A percentile compares a stretch with the other conserved stretches of the same genome.
These are phyloP conservation scores for Paracanthobrama guichenoti DNA, from an alignment of 2,113 vertebrate species.

Conservation along the genomic window DNA sequence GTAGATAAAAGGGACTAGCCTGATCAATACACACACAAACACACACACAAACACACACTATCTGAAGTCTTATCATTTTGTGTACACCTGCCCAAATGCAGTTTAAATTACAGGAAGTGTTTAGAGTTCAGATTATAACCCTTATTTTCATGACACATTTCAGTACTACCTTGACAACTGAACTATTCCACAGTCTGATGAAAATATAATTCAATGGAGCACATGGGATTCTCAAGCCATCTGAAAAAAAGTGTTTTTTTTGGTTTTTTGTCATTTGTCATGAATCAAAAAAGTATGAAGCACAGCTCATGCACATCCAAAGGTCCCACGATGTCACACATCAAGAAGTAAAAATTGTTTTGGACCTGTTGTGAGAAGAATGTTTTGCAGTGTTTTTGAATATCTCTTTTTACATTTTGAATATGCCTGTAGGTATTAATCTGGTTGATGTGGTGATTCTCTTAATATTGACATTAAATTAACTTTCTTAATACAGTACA, in stretches of 20 bases:
- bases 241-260: background rate
- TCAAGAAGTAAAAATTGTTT: background rate
- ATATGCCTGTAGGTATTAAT: background rate
- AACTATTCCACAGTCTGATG: background rate
- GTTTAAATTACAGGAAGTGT: background rate
- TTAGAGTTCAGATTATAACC: background rate
- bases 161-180: background rate
- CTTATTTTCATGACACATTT: background rate
- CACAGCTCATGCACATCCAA: constrained; percentile 2
- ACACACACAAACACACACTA: too few species aligned
- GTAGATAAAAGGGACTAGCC: too few species aligned
- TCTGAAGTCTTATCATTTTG: background rate
- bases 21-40: too few species aligned
- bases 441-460: background rate
- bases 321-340: constrained; percentile 8
- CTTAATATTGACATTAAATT: too few species aligned
- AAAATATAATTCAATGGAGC: background rate
- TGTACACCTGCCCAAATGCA: background rate
- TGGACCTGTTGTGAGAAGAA: background rate
- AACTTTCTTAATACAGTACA: too few species aligned
- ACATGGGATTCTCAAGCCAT: background rate
- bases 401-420: background rate
- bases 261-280: constrained; percentile 21
- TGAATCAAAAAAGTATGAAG: constrained; percentile 4
- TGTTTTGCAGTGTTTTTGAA: background rate